Base-by-base conservation (phyloP, 2,113 vertebrate genomes). In the Chaenogobius annularis region DNA sequence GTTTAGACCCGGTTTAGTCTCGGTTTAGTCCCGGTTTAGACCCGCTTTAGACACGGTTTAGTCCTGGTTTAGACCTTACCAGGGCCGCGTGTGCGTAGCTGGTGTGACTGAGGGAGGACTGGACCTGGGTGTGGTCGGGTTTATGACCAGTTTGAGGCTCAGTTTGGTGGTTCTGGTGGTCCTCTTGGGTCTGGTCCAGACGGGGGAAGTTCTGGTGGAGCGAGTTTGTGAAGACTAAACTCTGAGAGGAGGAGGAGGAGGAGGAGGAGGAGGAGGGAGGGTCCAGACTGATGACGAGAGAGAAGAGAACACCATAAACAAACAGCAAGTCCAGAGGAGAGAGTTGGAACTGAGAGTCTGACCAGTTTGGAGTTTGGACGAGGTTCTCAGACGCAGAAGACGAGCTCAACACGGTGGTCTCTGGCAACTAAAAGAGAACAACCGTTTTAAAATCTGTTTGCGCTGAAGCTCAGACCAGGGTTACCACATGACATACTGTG, bases 351-450 rank as follows among this genome's bases (percentile, higher is more conserved):
- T 31, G 26, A 31, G 26, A 31, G 26, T 31, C 26, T 31, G 26
- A 31, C 26, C 26, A 31, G 26, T 31, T 4, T 31, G 26, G 4
- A 31, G 26, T 31, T 4, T 31, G 26, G 77, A 94, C 89, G 46
- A 96, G 95, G 81, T 96, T 98, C 86, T 98, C 96, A 80, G 92
- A 66, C 83, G 95, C 94, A 91, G 94, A 95, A 6, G 97, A 98
- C 22, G 97, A 93, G 14, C 96, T 98, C 81, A 98, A 99, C 26
- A 99, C 96, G 89, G 98, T 98, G 52, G 97, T 97, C 94, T 98
- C 97, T 12, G 96, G 95, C 87, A 98, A 95, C 97, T 99, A 82
- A 69, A 85, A 58, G 76, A 31, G 26, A 31, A 31, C 26, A 4
- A 4, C 26, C 1, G 26, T 31, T 31, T 31, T 1, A 31, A 4